These are phyloP conservation scores for Thymallus thymallus DNA, from an alignment of 2,113 vertebrate species.

Conservation along the genomic window DNA sequence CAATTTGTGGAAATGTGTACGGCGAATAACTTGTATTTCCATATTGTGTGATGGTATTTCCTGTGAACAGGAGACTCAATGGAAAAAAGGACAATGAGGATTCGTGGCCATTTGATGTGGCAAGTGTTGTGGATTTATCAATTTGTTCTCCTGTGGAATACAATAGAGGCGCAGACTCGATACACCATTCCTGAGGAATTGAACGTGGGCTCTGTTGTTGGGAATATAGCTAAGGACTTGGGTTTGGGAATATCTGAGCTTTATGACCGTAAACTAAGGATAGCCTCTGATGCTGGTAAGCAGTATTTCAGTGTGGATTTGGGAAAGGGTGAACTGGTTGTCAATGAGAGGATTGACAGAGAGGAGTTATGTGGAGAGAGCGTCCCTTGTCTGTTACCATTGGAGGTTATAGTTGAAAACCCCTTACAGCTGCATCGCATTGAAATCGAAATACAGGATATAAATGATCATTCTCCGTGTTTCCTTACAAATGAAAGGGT, in stretches of 20 bases:
- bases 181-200: too few relatives aligned
- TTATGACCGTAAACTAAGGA: constrained; percentile 70
- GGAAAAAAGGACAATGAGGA: constrained; percentile 61
- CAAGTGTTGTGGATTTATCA: constrained; percentile 66
- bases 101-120: constrained; percentile 65
- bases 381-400: constrained; percentile 71
- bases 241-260: constrained; percentile 74
- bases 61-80: constrained; percentile 1
- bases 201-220: constrained; percentile 66
- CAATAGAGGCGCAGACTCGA: constrained; percentile 57
- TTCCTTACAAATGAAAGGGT: constrained; percentile 73
- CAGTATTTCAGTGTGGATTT: constrained; percentile 75
- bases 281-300: constrained; percentile 72
- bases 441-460: constrained; percentile 80
- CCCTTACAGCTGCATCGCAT: constrained; percentile 78
- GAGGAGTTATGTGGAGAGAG: constrained; percentile 79
- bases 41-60: constrained; percentile 1
- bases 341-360: constrained; percentile 80
- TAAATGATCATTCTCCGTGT: constrained; percentile 81
- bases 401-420: constrained; percentile 78
- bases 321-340: constrained; percentile 73
- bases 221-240: too few relatives aligned
- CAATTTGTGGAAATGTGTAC: background rate
- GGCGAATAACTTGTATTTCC: background rate
- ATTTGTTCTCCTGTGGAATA: constrained; percentile 74